A percentile compares a stretch with the other conserved stretches of the same genome.
These are phyloP conservation scores for Pterobdella sp. DNA, from an alignment of 2,888 invertebrate genomes.

Conservation along the genomic window DNA sequence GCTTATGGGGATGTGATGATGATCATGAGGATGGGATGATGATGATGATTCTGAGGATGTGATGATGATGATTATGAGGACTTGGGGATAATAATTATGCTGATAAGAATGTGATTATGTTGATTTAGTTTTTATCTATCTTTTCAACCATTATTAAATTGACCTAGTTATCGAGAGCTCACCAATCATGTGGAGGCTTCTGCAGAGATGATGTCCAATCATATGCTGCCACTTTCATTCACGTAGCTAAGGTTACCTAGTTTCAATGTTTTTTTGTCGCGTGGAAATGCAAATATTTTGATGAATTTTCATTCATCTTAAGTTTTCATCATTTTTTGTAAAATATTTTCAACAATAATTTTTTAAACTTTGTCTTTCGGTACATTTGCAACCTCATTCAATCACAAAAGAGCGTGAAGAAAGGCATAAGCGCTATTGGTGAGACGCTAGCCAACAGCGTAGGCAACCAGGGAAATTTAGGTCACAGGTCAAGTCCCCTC, in stretches of 20 bases:
- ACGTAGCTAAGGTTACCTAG: slow-evolving; percentile 69
- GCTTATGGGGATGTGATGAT: too few species aligned
- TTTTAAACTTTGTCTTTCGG: too few species aligned
- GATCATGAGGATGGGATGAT: too few species aligned
- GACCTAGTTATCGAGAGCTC: slow-evolving; percentile 48
- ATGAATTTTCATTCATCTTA: not conserved
- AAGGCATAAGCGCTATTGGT: slow-evolving; percentile 72
- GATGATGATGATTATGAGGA: too few species aligned
- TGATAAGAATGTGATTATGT: too few species aligned
- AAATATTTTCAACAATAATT: not conserved
- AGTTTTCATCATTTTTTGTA: too few species aligned
- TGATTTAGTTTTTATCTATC: too few species aligned
- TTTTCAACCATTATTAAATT: too few species aligned
- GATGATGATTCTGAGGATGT: too few species aligned
- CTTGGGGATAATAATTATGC: too few species aligned
- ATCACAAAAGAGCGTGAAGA: slow-evolving; percentile 63
- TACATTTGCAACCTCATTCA: not conserved
- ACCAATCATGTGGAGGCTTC: slow-evolving; percentile 53
- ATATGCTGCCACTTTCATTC: slow-evolving; percentile 78
- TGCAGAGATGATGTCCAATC: slow-evolving; percentile 66
- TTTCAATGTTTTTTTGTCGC: not conserved
- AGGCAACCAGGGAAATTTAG: slow-evolving; percentile 54
- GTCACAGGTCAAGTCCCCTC: slow-evolving; percentile 39
- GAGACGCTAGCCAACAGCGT: slow-evolving; percentile 84
- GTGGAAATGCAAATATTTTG: not conserved